Percentiles rank a stretch among this genome's conserved stretches.
These are phyloP conservation scores for Harpalus rufipes DNA, from an alignment of 2,888 invertebrate genomes.

Conservation along the genomic window DNA sequence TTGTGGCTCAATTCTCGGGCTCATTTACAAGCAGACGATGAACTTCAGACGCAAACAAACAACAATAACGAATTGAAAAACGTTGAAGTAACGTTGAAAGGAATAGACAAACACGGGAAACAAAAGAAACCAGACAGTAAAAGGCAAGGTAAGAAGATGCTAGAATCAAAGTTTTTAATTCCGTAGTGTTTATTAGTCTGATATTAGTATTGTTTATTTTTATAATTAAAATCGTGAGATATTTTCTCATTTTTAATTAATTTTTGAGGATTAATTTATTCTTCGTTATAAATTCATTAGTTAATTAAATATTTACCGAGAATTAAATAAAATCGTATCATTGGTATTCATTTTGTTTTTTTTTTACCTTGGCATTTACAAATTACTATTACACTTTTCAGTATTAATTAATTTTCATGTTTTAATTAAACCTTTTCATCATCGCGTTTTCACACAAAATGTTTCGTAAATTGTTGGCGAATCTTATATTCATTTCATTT, in stretches of 20 bases:
- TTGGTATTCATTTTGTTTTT: neutral
- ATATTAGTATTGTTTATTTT: constrained; percentile 8
- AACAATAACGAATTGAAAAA: constrained; percentile 69
- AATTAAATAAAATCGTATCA: neutral
- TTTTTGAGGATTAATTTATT: constrained; percentile 7
- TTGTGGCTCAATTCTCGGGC: constrained; percentile 76
- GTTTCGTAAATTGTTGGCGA: neutral
- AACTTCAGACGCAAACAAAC: constrained; percentile 72
- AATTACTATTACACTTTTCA: neutral
- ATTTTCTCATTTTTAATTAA: constrained; percentile 11
- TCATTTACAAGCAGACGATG: constrained; percentile 72
- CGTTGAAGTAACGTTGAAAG: constrained; percentile 60
- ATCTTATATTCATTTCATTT: neutral
- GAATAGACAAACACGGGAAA: constrained; percentile 59
- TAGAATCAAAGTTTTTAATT: constrained; percentile 29
- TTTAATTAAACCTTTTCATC: neutral
- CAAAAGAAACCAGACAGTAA: constrained; percentile 70
- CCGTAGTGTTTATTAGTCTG: constrained; percentile 11
- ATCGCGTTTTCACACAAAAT: neutral
- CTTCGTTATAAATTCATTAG: neutral
- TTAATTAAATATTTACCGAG: neutral
- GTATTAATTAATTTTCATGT: neutral
- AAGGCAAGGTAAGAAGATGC: constrained; percentile 76
- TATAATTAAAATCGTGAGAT: constrained; percentile 40
- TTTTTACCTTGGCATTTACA: neutral